Evolutionary conservation across 1,140 invertebrate species (phyloP), one percentile per base, ranked within the genome.

Genomic region (Gryon sp.): DNA sequence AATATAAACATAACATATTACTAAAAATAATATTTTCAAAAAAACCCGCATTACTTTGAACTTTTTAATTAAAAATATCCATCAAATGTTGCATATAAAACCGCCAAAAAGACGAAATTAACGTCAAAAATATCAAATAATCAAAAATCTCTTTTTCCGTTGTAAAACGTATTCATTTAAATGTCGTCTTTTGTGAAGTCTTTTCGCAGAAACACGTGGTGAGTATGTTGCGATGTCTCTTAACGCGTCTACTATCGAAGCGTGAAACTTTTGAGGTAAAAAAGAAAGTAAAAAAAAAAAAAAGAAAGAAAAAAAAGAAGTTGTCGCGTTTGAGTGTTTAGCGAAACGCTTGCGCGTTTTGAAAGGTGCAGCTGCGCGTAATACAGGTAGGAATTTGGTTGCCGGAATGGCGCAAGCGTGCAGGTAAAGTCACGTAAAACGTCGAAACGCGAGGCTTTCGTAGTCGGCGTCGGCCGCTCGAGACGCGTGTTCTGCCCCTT

Each of bases 401-500:
- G 40, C 32, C 36, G 62, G 41, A 60, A 34, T 66, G 84, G n/a
- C 87, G 87, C 87, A 82, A 74, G 87, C 85, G 86, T 82, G 53
- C 87, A 88, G 87, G 87, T 87, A 79, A 79, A 75, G 66, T 76
- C 78, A 78, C 75, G 69, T 80, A 75, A 83, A 86, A 79, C 79
- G 80, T 69, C 77, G 80, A 82, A 82, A 79, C 77, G 80, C 72
- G 74, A 77, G 80, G 82, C 84, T 79, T 86, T 86, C 85, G 84
- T 85, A 88, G 86, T 88, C 83, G 83, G 86, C 87, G 86, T 83
- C 81, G 69, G 86, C 83, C 86, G 84, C 76, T 86, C 84, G 85
- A 81, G 82, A 78, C 84, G 83, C 76, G 77, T 85, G 80, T 80
- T 81, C 79, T 76, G 68, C 34, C 26, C 18, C 7, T 46, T 41